Base-by-base conservation (phyloP, 2,113 vertebrate species). In the Psettodes erumei region DNA sequence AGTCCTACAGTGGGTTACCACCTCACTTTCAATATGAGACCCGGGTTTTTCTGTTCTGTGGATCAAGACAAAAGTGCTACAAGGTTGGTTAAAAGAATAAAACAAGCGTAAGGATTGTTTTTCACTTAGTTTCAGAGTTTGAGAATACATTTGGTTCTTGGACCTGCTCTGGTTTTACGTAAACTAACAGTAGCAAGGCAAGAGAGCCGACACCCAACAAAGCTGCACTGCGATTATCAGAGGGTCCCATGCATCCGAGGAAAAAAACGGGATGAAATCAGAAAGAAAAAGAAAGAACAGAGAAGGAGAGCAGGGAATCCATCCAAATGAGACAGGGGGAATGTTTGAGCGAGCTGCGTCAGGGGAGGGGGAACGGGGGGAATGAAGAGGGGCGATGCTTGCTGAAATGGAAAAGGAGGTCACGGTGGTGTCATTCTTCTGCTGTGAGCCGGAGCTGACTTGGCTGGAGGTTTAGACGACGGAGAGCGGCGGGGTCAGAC, bases 321-420 rank as follows among this genome's bases (percentile, higher is more conserved):
- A 77, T 56, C 62, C 27, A 78, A 70, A 75, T 58, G 75, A 76
- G 47, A 61, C 35, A 37, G 55, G 15, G 62, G 15, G 62, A 76
- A 69, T 63, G 42, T 51, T 75, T 59, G 54, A 72, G 45, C 1
- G 12, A 75, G 28, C 47, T n/a, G n/a, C n/a, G n/a, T n/a, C 10
- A 21, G 25, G 3, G 21, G 37, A 79, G 32, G 66, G 32, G 50
- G 51, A 69, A 42, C 25, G 38, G 53, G 50, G 71, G 33, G 71
- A 64, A 77, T 54, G 32, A 51, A 65, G 68, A 86, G 63, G 58
- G 27, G 35, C 55, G 73, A 82, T 67, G 80, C 72, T 73, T 19
- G 71, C 69, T 89, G 76, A 69, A 79, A 77, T 77, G 69, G 75
- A 88, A 86, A 88, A 83, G 59, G 67, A 74, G 79, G 79, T 86